Evolutionary conservation across 1,140 invertebrate genomes (phyloP), one percentile per base, ranked within the genome.

Genomic region (Tetragonula clypearis): DNA sequence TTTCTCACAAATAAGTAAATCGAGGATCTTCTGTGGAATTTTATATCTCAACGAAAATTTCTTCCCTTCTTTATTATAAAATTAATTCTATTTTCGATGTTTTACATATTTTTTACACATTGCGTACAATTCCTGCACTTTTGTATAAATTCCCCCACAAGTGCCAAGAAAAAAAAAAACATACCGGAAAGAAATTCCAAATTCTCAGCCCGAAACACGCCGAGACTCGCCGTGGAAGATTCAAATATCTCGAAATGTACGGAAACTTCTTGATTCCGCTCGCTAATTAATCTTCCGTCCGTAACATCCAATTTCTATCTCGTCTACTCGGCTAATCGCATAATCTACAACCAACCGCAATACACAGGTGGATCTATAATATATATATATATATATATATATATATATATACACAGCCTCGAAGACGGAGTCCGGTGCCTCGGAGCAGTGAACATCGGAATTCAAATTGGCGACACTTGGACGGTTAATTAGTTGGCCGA

Each of bases 401-500:
- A 62, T 30, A 30, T 30, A 30, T 30, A 30, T 30, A 62, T 11
- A 62, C 21, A 77, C 21, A 1, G 58, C 4, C 35, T 3, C 23
- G 35, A 53, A 26, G 5, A 41, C 21, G 19, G 6, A 49, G 12
- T 19, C 23, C 53, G 30, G 30, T 53, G n/a, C 15, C 23, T 26
- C 1, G 21, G n/a, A 53, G 21, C 2, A 35, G 26, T 8, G 14
- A n/a, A 69, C 68, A 69, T 41, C 68, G 19, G 23, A 30, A 30
- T 68, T 21, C 60, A 76, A 85, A 72, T 56, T 69, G 62, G 19
- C 69, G 62, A 87, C 79, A 75, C 76, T 65, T 53, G 82, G 77
- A 82, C 86, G 60, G 74, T 35, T 58, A 62, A 79, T 79, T 87
- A 55, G 60, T 85, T 65, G 19, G n/a, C 71, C 65, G 30, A 15